Evolutionary conservation across 30 jellyfish, hydroid and myxozoan species (phyloP).

Genomic region (Hydra vulgaris): DNA sequence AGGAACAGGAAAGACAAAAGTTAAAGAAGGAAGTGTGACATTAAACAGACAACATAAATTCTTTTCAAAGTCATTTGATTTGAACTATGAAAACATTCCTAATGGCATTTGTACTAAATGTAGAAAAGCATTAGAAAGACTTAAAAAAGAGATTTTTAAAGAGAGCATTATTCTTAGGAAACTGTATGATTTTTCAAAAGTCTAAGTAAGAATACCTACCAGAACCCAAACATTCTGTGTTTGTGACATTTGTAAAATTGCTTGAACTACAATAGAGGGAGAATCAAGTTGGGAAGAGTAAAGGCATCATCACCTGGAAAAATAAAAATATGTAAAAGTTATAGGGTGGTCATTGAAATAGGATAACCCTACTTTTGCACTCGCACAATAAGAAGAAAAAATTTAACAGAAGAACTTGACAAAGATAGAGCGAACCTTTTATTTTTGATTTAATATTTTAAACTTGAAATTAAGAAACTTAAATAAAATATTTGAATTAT

Average conservation of each 20-base stretch:
- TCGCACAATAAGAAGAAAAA: too few relatives aligned
- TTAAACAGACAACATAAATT: neutral
- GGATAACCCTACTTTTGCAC: too few relatives aligned
- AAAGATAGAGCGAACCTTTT: too few relatives aligned
- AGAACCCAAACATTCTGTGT: neutral
- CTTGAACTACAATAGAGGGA: too few relatives aligned
- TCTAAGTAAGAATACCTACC: neutral
- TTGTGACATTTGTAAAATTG: neutral
- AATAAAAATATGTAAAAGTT: too few relatives aligned
- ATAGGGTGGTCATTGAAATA: too few relatives aligned
- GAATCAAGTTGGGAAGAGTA: too few relatives aligned
- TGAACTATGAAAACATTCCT: neutral
- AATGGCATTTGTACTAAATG: neutral
- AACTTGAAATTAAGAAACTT: too few relatives aligned
- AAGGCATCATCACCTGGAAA: too few relatives aligned
- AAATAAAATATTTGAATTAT: too few relatives aligned
- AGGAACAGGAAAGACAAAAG: neutral
- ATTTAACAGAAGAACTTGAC: too few relatives aligned
- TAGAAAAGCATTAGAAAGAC: neutral
- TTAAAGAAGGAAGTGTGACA: neutral
- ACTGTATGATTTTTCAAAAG: neutral
- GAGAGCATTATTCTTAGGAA: neutral
- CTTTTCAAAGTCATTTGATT: neutral
- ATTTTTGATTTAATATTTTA: too few relatives aligned
- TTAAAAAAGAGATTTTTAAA: neutral